Base-by-base conservation (phyloP, 2,797 vertebrate genomes). In the Allobates femoralis region DNA sequence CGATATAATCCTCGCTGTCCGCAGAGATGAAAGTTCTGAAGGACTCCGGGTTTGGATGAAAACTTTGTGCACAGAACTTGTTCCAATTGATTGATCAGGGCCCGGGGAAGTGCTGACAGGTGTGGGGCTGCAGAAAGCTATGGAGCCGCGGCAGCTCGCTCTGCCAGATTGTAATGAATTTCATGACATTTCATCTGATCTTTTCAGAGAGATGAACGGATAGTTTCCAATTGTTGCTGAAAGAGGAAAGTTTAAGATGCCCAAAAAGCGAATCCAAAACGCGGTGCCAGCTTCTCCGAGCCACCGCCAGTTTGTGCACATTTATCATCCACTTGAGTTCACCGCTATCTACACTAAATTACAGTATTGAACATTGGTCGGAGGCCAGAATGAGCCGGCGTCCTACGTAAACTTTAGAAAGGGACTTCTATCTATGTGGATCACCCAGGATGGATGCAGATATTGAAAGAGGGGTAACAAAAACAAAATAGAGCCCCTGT, bases 121-220 rank as follows among this genome's bases (percentile, higher is more conserved):
- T 77, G 79, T 4, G 69, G n/a, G 60, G 58, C 37, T 56, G 86
- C 18, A 28, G 56, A 30, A 67, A 37, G 55, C 51, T 14, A 14
- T 19, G 30, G 37, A 79, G 28, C 12, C 37, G 32, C 32, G 53
- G 19, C 34, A 56, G 55, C 26, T 34, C 19, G 37, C 37, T 15
- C 80, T 87, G 80, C 80, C 84, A 79, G 84, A 62, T 55, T 79
- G 50, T 85, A 86, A 86, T 86, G 85, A 86, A 86, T 86, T 86
- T 83, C 56, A 28, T 87, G 85, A 79, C 74, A 64, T 85, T 73
- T 83, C 69, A 73, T 76, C 80, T 81, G 28, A 82, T 81, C 79
- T 77, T 81, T 58, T 79, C 62, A 77, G 73, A 58, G 78, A 82
- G 83, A 73, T 79, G 81, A 87, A 60, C 76, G 58, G 66, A 84